These are phyloP conservation scores for Metacarcinus magister DNA, from an alignment of 2,888 invertebrate genomes.

Conservation along the genomic window DNA sequence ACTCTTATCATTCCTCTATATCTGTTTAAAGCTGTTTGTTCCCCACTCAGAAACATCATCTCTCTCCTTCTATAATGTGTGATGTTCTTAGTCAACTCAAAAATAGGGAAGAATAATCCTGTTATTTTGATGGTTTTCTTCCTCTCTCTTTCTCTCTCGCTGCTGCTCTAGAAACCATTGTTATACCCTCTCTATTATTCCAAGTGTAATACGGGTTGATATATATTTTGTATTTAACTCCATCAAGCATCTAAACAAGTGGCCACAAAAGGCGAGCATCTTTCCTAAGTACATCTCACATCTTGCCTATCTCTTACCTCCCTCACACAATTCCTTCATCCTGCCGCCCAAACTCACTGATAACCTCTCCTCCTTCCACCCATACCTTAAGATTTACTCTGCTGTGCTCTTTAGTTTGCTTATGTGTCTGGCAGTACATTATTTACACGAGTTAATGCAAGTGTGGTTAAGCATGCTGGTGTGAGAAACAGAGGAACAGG, in stretches of 20 bases:
- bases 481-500: neutral
- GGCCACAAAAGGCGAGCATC: neutral
- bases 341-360: neutral
- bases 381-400: neutral
- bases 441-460: neutral
- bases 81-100: too few species aligned
- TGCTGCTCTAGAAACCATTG: neutral
- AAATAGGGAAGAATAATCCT: neutral
- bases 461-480: neutral
- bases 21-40: neutral
- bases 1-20: neutral
- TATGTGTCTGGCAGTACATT: neutral
- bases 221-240: neutral
- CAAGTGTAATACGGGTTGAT: neutral
- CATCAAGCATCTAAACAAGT: neutral
- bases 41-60: neutral
- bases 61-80: neutral
- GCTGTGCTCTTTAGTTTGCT: neutral
- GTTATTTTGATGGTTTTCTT: neutral
- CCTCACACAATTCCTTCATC: neutral
- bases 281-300: neutral
- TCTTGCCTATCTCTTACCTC: neutral
- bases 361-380: neutral
- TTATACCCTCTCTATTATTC: neutral
- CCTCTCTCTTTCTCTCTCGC: neutral